Percentiles rank a stretch among this genome's conserved stretches.
phyloP scores from a whole-genome alignment of 2,797 vertebrate genomes.

The Anolis apletophallus region DNA sequence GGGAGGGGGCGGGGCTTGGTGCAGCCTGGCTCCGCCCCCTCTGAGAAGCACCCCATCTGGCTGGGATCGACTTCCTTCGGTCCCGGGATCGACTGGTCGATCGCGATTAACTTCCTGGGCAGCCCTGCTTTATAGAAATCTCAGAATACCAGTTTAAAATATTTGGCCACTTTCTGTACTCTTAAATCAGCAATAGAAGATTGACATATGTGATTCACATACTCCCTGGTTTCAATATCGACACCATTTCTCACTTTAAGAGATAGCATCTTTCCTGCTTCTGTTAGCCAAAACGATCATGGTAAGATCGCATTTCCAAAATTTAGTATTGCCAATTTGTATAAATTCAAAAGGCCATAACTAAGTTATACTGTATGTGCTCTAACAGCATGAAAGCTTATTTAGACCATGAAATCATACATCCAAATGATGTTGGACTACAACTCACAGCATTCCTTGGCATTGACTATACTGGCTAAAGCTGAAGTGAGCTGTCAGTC shows the following conservation, averaged over 20 bases:
- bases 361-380: background rate
- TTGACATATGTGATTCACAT: background rate
- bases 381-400: background rate
- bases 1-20: too few relatives aligned
- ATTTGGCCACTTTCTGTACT: background rate
- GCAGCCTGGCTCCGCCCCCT: too few relatives aligned
- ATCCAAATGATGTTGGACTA: too few relatives aligned
- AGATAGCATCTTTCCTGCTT: background rate
- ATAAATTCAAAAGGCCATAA: background rate
- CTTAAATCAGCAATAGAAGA: background rate
- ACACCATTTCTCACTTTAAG: background rate
- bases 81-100: too few relatives aligned
- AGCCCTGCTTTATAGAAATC: too few relatives aligned
- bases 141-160: background rate
- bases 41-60: too few relatives aligned
- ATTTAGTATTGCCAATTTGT: background rate
- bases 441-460: too few relatives aligned
- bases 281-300: background rate
- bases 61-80: too few relatives aligned
- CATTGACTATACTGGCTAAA: too few relatives aligned
- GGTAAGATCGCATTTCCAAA: slow-evolving; percentile 3
- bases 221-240: background rate
- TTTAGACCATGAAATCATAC: background rate
- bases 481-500: too few relatives aligned
- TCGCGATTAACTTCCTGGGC: too few relatives aligned